phyloP scores from a whole-genome alignment of 2,888 invertebrate species.

The Eurois occulta region DNA sequence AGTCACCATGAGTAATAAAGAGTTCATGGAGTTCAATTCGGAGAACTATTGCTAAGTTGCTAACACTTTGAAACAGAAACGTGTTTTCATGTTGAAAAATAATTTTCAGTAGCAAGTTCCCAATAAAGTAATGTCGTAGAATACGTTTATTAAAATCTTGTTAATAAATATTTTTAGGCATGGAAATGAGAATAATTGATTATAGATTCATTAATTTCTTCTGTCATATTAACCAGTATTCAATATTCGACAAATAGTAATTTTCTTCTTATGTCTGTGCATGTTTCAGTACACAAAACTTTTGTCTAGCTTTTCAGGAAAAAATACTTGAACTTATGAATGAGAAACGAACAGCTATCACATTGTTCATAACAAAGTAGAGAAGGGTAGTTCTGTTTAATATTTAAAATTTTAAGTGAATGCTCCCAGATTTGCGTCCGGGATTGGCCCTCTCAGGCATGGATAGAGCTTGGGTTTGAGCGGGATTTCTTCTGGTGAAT shows the following conservation, averaged over 20 bases:
- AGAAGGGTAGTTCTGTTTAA: slow-evolving; percentile 27
- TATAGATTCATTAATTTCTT: background rate
- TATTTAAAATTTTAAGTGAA: slow-evolving; percentile 44
- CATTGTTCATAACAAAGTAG: background rate
- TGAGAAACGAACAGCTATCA: background rate
- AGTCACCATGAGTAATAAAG: slow-evolving; percentile 39
- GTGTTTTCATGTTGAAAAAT: background rate
- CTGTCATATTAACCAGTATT: background rate
- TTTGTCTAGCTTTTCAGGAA: background rate
- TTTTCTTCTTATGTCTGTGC: background rate
- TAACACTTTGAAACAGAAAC: slow-evolving; percentile 2
- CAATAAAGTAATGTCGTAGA: background rate
- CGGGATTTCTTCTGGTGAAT: slow-evolving; percentile 79
- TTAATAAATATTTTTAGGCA: background rate
- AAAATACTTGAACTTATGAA: background rate
- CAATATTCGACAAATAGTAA: background rate
- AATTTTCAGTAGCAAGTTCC: background rate
- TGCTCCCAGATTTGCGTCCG: slow-evolving; percentile 45
- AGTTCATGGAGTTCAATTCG: slow-evolving; percentile 45
- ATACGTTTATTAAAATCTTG: background rate
- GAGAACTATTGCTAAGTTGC: slow-evolving; percentile 24
- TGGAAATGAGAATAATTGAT: background rate
- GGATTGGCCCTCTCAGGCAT: slow-evolving; percentile 75
- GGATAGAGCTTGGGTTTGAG: slow-evolving; percentile 73
- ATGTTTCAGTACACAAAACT: background rate